Percentiles rank a stretch among this genome's conserved stretches.
Conservation (phyloP, 2,888 invertebrate genomes). For the Melipona bicolor region DNA sequence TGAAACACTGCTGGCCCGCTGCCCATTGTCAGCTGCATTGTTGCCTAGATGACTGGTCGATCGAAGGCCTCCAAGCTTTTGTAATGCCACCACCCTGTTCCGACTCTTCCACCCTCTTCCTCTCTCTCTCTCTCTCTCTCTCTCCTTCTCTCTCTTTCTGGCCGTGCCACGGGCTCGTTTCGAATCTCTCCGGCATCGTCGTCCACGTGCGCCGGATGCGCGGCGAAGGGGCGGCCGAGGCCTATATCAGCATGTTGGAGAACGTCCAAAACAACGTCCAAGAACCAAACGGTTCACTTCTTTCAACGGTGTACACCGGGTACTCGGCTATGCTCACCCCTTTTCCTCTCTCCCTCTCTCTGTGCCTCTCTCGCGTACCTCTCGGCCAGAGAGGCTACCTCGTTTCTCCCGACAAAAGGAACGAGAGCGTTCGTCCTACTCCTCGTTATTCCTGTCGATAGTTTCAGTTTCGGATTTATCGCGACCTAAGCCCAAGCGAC, state of each 20-base stretch:
- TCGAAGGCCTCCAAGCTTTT: constrained; percentile 79
- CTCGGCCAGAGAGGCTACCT: constrained; percentile 34
- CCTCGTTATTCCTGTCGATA: constrained; percentile 51
- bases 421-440: constrained; percentile 15
- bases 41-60: constrained; percentile 81
- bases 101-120: constrained; percentile 52
- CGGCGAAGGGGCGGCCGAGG: not conserved
- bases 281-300: constrained; percentile 63
- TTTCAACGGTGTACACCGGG: constrained; percentile 45
- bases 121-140: constrained; percentile 3
- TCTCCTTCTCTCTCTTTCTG: not conserved
- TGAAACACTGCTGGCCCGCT: constrained; percentile 83
- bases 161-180: constrained; percentile 36
- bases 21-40: constrained; percentile 81
- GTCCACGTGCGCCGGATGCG: constrained; percentile 49
- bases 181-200: constrained; percentile 51
- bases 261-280: constrained; percentile 78
- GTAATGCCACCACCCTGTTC: constrained; percentile 67
- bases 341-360: constrained; percentile 31
- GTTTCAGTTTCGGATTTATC: constrained; percentile 61
- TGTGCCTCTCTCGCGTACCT: constrained; percentile 52
- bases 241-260: constrained; percentile 76
- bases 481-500: constrained; percentile 22
- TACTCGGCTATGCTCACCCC: constrained; percentile 7
- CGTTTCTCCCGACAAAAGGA: constrained; percentile 45